Percentiles rank a stretch among this genome's conserved stretches.
These are phyloP conservation scores for Platypus cylindrus DNA, from an alignment of 2,888 invertebrate species.

Conservation along the genomic window DNA sequence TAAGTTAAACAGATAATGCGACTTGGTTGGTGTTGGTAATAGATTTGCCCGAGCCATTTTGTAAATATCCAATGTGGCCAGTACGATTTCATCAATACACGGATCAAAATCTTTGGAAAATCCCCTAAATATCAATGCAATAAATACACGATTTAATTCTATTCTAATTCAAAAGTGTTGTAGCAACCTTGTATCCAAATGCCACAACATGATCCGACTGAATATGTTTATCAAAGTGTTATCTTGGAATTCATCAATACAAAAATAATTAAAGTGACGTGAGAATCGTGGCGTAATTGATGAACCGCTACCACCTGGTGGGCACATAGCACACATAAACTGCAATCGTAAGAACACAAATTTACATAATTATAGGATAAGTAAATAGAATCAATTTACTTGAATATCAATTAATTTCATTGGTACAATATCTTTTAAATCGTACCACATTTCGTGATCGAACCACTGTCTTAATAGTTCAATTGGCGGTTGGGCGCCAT, in stretches of 20 bases:
- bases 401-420: slow-evolving; percentile 77
- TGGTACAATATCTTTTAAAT: slow-evolving; percentile 65
- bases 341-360: slow-evolving; percentile 33
- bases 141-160: neutral
- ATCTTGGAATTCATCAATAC: slow-evolving; percentile 84
- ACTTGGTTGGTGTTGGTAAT: slow-evolving; percentile 84
- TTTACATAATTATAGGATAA: slow-evolving; percentile 1
- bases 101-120: slow-evolving; percentile 92
- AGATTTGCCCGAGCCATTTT: slow-evolving; percentile 70
- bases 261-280: slow-evolving; percentile 72
- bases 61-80: slow-evolving; percentile 77
- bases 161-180: slow-evolving; percentile 1
- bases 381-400: slow-evolving; percentile 35
- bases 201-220: slow-evolving; percentile 85
- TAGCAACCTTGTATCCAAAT: slow-evolving; percentile 74
- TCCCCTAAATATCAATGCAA: slow-evolving; percentile 47
- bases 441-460: slow-evolving; percentile 85
- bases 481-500: slow-evolving; percentile 90
- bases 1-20: slow-evolving; percentile 89
- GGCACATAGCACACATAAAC: slow-evolving; percentile 80
- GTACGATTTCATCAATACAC: slow-evolving; percentile 77
- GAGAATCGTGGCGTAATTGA: slow-evolving; percentile 74
- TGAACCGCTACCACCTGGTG: slow-evolving; percentile 65
- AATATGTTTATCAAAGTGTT: slow-evolving; percentile 74
- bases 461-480: slow-evolving; percentile 83